Evolutionary conservation across 2,888 invertebrate species (phyloP), one percentile per base, ranked within the genome.

Genomic region (Andrena camellia): DNA sequence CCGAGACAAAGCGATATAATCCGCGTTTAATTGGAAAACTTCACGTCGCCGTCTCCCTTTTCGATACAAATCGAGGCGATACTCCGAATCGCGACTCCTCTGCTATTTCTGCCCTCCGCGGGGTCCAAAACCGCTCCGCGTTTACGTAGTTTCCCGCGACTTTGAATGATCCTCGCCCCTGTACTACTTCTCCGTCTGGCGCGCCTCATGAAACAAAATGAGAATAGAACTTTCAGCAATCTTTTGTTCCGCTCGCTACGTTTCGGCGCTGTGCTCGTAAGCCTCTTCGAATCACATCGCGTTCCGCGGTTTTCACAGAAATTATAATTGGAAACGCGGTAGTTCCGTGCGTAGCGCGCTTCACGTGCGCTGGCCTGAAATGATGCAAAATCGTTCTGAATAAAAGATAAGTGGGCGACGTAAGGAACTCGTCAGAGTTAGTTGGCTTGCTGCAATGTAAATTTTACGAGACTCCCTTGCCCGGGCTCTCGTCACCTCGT

Each of bases 1-100:
- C 89, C 87, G 90, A 91, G 92, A 92, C 92, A 93, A 93, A 93
- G 93, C 92, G 92, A 92, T 90, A 92, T 93, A 93, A 93, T 93
- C 93, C 93, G 91, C 90, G 90, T 93, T 93, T 93, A 93, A 93
- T 93, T 93, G 93, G 93, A 93, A 93, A 93, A 93, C 93, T 93
- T 93, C 90, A 81, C 90, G 88, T 88, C 85, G 77, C 77, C 82
- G 81, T 77, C 73, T 83, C 79, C 83, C 83, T 83, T 90, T 90
- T 88, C 86, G 90, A 88, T 91, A 92, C 91, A 90, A 90, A 91
- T 91, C 90, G 89, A 86, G 89, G 59, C 72, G 78, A 70, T 84
- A 83, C 83, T 81, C 87, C 73, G 84, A 88, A 82, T 84, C 89
- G 77, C 57, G 83, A 77, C 64, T 66, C 74, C 74, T 70, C 64